A percentile compares a stretch with the other conserved stretches of the same genome.
phyloP scores from a whole-genome alignment of 1,140 invertebrate species.

The Yoshiicerus persimilis region DNA sequence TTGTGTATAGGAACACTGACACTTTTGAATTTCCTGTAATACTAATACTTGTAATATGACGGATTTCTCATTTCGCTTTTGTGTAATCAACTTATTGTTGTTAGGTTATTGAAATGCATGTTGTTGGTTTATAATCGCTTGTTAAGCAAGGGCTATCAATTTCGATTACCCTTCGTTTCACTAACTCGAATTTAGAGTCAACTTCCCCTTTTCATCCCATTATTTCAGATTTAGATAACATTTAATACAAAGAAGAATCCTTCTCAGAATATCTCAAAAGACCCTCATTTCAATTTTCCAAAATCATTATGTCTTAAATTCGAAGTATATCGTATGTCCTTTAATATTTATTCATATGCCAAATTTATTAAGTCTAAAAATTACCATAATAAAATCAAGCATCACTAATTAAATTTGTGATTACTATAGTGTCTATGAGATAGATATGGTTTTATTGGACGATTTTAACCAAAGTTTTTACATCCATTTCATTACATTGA shows the following conservation, averaged over 20 bases:
- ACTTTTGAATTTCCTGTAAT: neutral
- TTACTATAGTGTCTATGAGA: too few species aligned
- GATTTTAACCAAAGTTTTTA: too few species aligned
- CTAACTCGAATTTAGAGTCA: neutral
- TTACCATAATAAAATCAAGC: too few species aligned
- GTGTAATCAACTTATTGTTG: neutral
- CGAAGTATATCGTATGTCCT: too few species aligned
- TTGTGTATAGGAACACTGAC: neutral
- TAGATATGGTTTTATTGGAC: too few species aligned
- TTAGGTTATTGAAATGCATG: neutral
- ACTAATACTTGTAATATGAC: neutral
- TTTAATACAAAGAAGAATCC: neutral
- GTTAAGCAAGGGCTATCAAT: neutral
- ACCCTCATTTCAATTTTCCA: too few species aligned
- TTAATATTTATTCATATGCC: too few species aligned
- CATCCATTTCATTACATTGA: too few species aligned
- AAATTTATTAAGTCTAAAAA: too few species aligned
- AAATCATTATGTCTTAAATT: too few species aligned
- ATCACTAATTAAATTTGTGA: too few species aligned
- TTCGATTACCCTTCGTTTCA: neutral
- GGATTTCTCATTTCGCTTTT: neutral
- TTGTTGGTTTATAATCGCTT: neutral
- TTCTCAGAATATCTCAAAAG: neutral
- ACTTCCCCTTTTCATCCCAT: neutral
- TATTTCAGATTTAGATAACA: neutral